Percentiles rank a stretch among this genome's conserved stretches.
phyloP scores from a whole-genome alignment of 2,113 vertebrate genomes.

The Athene cunicularia region DNA sequence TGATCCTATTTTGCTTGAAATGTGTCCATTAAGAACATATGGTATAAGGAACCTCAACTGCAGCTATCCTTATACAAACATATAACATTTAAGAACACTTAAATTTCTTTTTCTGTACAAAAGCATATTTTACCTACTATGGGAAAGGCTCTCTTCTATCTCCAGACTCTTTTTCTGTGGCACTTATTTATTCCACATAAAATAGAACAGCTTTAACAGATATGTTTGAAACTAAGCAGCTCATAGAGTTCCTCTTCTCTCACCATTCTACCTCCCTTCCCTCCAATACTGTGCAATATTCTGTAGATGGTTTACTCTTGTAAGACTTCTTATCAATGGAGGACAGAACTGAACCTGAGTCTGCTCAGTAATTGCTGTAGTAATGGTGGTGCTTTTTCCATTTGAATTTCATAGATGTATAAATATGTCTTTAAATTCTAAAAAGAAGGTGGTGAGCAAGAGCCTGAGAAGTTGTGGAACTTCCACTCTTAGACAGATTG shows the following conservation, averaged over 20 bases:
- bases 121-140: neutral
- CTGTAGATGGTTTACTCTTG: neutral
- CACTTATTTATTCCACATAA: neutral
- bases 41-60: neutral
- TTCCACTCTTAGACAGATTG: neutral
- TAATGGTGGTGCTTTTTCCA: neutral
- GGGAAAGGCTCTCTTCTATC: neutral
- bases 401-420: neutral
- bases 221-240: neutral
- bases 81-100: neutral
- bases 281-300: neutral
- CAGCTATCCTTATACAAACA: neutral
- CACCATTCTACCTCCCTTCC: rapidly evolving
- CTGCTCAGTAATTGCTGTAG: neutral
- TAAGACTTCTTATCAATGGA: neutral
- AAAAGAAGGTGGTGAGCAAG: neutral
- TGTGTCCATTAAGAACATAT: neutral
- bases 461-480: neutral
- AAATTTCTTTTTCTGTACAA: neutral
- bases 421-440: neutral
- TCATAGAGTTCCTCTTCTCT: neutral
- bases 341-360: neutral
- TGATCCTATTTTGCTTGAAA: neutral
- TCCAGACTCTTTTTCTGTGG: neutral
- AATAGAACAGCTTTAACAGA: neutral